Evolutionary conservation across 1,140 invertebrate genomes (phyloP), one percentile per base, ranked within the genome.

Genomic region (Lamellibrachia luymesi): DNA sequence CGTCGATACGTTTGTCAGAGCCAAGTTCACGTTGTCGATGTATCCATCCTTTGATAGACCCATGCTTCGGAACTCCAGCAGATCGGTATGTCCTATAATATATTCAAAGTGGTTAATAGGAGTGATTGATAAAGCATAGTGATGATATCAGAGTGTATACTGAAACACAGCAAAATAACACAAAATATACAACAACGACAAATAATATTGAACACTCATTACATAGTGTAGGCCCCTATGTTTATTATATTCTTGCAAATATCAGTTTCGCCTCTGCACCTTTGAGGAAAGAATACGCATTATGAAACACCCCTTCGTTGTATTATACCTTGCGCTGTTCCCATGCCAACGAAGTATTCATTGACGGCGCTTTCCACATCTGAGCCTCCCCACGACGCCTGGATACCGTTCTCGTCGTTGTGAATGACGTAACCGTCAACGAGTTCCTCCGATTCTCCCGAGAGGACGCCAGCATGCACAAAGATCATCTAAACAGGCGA

Each of bases 31-130:
- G 6, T 51, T 51, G 51, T 91, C n/a, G 49, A 91, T 50, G 91
- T 91, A 91, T n/a, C 91, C 91, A 91, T 91, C 91, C 51, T 50
- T 91, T 91, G 91, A 91, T 10, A 91, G 2, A 50, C 91, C 91
- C 91, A 91, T 91, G n/a, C 22, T 91, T 50, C 22, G 6, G 49
- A 50, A 91, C 8, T 51, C 51, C 49, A 50, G 49, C 17, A 91
- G 17, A 27, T 91, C 91, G 22, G 49, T 80, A 2, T 6, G 13
- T 80, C 64, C 64, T 80, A 80, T 2, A 80, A 80, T 80, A 13
- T 22, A 80, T n/a, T n/a, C n/a, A n/a, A n/a, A n/a, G n/a, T n/a
- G n/a, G n/a, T n/a, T n/a, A n/a, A n/a, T n/a, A n/a, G n/a, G n/a
- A n/a, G 64, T 10, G 2, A 13, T 80, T 80, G 13, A 80, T 22